phyloP scores from a whole-genome alignment of 1,140 invertebrate species.

The Holcopasites calliopsidis region DNA sequence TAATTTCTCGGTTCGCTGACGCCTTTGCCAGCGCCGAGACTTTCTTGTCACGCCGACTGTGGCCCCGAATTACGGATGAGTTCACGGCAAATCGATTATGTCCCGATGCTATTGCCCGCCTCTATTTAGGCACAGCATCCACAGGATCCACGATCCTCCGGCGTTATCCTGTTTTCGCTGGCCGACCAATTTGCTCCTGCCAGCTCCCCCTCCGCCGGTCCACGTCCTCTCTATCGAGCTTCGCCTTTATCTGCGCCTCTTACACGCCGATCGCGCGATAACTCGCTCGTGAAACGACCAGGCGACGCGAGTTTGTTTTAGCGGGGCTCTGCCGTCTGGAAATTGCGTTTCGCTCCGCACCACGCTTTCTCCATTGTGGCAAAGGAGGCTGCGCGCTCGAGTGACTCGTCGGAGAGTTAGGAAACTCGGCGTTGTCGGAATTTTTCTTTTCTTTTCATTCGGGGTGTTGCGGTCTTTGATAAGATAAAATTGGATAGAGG shows the following conservation, averaged over 20 bases:
- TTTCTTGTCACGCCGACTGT: conserved; percentile 79
- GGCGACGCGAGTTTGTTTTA: conserved; percentile 40
- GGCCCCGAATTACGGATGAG: conserved; percentile 77
- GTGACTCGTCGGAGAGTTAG: background rate
- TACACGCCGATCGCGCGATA: conserved; percentile 56
- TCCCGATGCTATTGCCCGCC: conserved; percentile 63
- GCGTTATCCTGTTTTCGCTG: conserved; percentile 62
- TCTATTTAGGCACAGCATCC: conserved; percentile 30
- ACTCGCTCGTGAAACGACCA: conserved; percentile 58
- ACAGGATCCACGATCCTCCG: conserved; percentile 57
- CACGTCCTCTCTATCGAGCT: background rate
- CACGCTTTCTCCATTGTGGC: background rate
- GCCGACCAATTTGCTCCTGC: conserved; percentile 53
- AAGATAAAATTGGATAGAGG: no score
- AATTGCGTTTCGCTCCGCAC: conserved; percentile 15
- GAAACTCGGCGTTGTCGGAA: no score
- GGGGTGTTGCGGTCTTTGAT: no score
- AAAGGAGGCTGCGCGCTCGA: background rate
- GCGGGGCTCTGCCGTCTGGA: conserved; percentile 19
- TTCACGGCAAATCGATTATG: conserved; percentile 79
- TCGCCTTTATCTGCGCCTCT: conserved; percentile 57
- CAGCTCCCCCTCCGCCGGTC: background rate
- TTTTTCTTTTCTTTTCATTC: no score
- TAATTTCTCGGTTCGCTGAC: conserved; percentile 80
- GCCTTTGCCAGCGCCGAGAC: conserved; percentile 75